A percentile compares a stretch with the other conserved stretches of the same genome.
Evolutionary conservation across 1,140 invertebrate genomes (phyloP).

Genomic region (Euschistus heros): DNA sequence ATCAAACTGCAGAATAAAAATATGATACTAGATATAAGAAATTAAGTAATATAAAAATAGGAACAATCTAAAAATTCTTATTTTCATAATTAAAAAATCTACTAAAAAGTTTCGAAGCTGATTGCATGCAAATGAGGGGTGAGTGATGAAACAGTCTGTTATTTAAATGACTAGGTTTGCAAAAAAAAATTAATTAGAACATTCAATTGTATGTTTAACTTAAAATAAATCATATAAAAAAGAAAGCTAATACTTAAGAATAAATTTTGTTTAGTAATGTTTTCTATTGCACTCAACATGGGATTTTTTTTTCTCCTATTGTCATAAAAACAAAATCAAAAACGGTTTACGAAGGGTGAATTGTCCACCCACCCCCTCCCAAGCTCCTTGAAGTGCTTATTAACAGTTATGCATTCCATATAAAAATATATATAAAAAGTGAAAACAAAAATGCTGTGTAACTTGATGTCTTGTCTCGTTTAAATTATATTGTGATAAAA

Average conservation of each 20-base stretch:
- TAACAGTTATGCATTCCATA: slow-evolving; percentile 23
- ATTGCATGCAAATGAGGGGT: slow-evolving; percentile 23
- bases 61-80: slow-evolving; percentile 17
- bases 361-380: slow-evolving; percentile 17
- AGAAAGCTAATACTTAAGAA: too few species aligned
- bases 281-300: too few species aligned
- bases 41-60: slow-evolving; percentile 20
- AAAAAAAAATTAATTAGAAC: too few species aligned
- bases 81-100: slow-evolving; percentile 24
- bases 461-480: not conserved
- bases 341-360: not conserved
- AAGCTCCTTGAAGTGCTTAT: slow-evolving; percentile 22
- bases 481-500: not conserved
- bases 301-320: too few species aligned
- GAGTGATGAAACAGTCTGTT: slow-evolving; percentile 23
- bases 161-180: slow-evolving; percentile 4
- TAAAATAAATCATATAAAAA: too few species aligned
- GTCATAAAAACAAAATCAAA: not conserved
- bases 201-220: too few species aligned
- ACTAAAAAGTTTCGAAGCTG: slow-evolving; percentile 23
- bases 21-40: slow-evolving; percentile 20
- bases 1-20: slow-evolving; percentile 20
- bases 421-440: slow-evolving; percentile 7
- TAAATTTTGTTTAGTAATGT: too few species aligned
- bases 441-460: slow-evolving; percentile 10